Base-by-base conservation (phyloP, 1,140 invertebrate genomes). In the Marisa cornuarietis region DNA sequence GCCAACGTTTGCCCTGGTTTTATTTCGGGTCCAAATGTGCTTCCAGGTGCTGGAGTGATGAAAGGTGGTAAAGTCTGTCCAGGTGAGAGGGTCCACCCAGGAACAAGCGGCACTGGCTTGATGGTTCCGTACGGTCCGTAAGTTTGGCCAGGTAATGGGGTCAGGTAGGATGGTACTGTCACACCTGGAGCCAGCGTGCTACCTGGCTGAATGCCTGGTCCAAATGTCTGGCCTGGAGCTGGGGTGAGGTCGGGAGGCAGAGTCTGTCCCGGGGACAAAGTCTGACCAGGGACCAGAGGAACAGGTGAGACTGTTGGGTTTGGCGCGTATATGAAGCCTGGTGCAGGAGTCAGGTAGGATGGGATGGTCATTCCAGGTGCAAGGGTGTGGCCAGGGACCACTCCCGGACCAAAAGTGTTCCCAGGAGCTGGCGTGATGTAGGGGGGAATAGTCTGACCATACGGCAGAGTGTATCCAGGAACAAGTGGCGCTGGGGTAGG, bases 401-500 rank as follows among this genome's bases (percentile, higher is more conserved):
- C 61, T n/a, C 82, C 81, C 42, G 84, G 84, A 66, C 82, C 79
- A 80, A 85, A 85, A 16, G 84, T 84, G 18, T 75, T 68, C 61
- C 86, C 86, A 63, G 83, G 84, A 31, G 77, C 84, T 66, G 84
- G 84, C 42, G 86, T 87, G 79, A 85, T 84, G 52, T 83, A 71
- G 65, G 22, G 51, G 79, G 78, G 72, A 78, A 80, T 76, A 81
- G 83, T 14, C 79, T 74, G 63, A 71, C 82, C 84, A 51, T 81
- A 82, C 22, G 81, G 75, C n/a, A 77, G 75, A 65, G 75, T 77
- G 26, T 20, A n/a, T 42, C 75, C 75, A 1, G 75, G 75, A 20
- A 77, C n/a, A 22, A 77, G 65, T 61, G 76, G 76, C 5, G 31
- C 26, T 51, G 78, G 52, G 13, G 80, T 54, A 42, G 54, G 4